These are phyloP conservation scores for Aleiodes sp. DNA, from an alignment of 1,140 invertebrate species.

Conservation along the genomic window DNA sequence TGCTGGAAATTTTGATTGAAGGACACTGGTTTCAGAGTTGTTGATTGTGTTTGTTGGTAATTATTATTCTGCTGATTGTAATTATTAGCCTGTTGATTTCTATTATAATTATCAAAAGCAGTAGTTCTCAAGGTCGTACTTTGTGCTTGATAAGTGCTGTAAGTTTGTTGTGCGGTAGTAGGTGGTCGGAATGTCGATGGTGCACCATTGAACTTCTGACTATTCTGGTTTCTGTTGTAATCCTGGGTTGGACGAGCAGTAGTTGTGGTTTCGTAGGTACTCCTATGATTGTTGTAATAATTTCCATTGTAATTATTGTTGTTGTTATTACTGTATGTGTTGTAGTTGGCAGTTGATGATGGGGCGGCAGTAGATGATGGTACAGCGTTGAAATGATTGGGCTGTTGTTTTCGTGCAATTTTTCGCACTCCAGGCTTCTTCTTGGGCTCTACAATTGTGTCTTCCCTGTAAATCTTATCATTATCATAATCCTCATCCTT, in stretches of 20 bases:
- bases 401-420: slow-evolving; percentile 58
- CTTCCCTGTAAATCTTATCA: slow-evolving; percentile 60
- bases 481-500: slow-evolving; percentile 70
- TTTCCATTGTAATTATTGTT: slow-evolving; percentile 35
- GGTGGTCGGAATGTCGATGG: slow-evolving; percentile 40
- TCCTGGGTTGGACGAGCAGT: slow-evolving; percentile 39
- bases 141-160: slow-evolving; percentile 49
- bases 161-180: slow-evolving; percentile 49
- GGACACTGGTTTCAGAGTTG: slow-evolving; percentile 36
- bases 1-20: slow-evolving; percentile 44
- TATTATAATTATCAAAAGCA: slow-evolving; percentile 34
- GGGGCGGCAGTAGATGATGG: slow-evolving; percentile 44
- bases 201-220: slow-evolving; percentile 30
- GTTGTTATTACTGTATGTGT: slow-evolving; percentile 44
- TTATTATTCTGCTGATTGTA: slow-evolving; percentile 48
- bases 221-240: slow-evolving; percentile 35
- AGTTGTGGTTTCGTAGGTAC: slow-evolving; percentile 43
- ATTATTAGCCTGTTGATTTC: slow-evolving; percentile 34
- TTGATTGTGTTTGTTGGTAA: slow-evolving; percentile 40
- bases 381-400: slow-evolving; percentile 41
- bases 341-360: slow-evolving; percentile 39
- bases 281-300: slow-evolving; percentile 39
- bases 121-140: slow-evolving; percentile 51
- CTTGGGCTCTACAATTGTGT: slow-evolving; percentile 55
- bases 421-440: slow-evolving; percentile 59